A percentile compares a stretch with the other conserved stretches of the same genome.
Conservation (phyloP, 2,797 vertebrate species). For the Sebastes kiyomatsui region DNA sequence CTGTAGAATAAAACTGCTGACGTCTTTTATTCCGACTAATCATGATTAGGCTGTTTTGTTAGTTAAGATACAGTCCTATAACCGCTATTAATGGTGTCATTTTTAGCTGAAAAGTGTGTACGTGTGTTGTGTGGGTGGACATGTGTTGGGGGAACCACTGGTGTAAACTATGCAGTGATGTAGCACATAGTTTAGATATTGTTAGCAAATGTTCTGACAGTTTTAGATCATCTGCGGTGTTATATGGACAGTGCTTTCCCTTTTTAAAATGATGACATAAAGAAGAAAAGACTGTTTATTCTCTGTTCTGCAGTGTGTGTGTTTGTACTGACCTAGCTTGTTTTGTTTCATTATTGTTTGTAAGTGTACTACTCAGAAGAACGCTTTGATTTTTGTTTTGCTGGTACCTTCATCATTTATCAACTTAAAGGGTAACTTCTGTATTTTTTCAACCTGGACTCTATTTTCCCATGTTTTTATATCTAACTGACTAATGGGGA, state of each 20-base stretch:
- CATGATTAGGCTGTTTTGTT: background rate
- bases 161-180: background rate
- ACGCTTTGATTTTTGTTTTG: conserved; percentile 13
- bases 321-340: conserved; percentile 28
- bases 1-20: background rate
- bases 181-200: background rate
- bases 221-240: background rate
- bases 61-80: background rate
- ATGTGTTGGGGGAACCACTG: background rate
- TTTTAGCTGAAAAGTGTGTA: background rate
- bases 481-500: background rate
- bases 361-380: background rate
- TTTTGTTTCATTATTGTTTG: conserved; percentile 20
- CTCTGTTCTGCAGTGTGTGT: background rate
- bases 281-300: conserved; percentile 8
- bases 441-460: background rate
- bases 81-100: background rate
- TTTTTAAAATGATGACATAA: conserved; percentile 5
- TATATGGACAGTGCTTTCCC: background rate
- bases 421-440: background rate
- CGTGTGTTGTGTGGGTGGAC: background rate
- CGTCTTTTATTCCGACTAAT: background rate
- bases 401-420: conserved; percentile 4
- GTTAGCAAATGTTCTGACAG: background rate
- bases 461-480: background rate